Conservation (phyloP, 2,113 vertebrate species). For the Dolichotis patagonum region DNA sequence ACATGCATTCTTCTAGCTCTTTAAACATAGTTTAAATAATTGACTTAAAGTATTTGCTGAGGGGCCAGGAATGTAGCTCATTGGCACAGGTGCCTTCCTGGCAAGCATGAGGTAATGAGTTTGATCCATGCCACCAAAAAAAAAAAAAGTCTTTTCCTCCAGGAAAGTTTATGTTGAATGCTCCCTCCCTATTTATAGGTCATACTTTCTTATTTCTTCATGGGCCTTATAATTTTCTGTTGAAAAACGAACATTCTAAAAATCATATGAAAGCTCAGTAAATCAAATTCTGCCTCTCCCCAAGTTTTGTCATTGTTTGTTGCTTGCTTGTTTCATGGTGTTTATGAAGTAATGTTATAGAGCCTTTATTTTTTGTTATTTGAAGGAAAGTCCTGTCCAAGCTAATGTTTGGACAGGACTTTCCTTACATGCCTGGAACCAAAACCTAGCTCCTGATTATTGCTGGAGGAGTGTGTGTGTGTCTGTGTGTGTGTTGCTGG, state of each 20-base stretch:
- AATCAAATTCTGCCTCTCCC: background rate
- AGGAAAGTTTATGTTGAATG: background rate
- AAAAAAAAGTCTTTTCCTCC: background rate
- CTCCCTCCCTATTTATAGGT: background rate
- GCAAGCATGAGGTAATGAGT: no score
- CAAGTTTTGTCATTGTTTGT: background rate
- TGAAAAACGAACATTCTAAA: background rate
- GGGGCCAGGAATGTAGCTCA: no score
- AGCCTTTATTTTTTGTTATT: background rate
- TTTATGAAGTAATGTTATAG: background rate
- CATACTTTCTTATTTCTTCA: background rate
- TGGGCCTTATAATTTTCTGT: background rate
- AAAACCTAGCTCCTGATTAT: background rate
- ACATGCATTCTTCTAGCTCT: no score
- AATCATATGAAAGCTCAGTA: background rate
- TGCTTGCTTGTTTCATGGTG: background rate
- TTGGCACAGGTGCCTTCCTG: no score
- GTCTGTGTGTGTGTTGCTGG: background rate
- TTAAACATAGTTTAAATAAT: background rate
- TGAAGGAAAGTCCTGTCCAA: no score
- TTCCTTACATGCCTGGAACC: background rate
- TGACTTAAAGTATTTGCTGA: background rate
- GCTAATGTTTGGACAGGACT: background rate
- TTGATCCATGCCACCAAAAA: no score
- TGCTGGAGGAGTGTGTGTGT: background rate